Evolutionary conservation across 2,113 vertebrate genomes (phyloP).

Genomic region (Lipophrys pholis): DNA sequence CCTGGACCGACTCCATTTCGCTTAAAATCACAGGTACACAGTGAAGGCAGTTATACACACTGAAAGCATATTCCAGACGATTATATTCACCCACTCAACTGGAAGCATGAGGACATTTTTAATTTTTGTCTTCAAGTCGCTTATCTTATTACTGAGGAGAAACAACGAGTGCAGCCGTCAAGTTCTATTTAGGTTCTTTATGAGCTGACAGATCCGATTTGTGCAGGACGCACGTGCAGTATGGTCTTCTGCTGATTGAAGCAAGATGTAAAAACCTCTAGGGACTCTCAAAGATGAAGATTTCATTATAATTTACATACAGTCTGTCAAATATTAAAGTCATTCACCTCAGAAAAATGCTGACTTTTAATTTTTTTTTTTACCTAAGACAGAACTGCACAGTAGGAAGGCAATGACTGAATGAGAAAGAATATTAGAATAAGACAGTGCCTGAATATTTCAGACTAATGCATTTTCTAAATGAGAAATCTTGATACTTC

Average conservation of each 20-base stretch:
- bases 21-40: too few relatives aligned
- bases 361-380: constrained; percentile 11
- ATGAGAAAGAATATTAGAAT: too few relatives aligned
- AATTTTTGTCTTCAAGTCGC: neutral
- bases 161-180: constrained; percentile 1
- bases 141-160: neutral
- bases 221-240: too few relatives aligned
- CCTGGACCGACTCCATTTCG: too few relatives aligned
- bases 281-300: constrained; percentile 2
- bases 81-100: neutral
- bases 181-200: constrained; percentile 16
- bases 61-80: neutral
- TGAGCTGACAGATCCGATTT: constrained; percentile 31
- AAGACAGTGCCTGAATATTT: too few relatives aligned
- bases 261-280: constrained; percentile 4
- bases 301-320: neutral
- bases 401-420: neutral
- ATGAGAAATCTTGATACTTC: too few relatives aligned
- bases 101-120: neutral
- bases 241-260: constrained; percentile 21
- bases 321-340: constrained; percentile 16
- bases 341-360: constrained; percentile 11
- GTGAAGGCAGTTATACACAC: neutral
- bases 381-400: neutral
- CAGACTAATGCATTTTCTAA: too few relatives aligned